Evolutionary conservation across 2,888 invertebrate species (phyloP), one percentile per base, ranked within the genome.

Genomic region (Drosophila setosimentum): DNA sequence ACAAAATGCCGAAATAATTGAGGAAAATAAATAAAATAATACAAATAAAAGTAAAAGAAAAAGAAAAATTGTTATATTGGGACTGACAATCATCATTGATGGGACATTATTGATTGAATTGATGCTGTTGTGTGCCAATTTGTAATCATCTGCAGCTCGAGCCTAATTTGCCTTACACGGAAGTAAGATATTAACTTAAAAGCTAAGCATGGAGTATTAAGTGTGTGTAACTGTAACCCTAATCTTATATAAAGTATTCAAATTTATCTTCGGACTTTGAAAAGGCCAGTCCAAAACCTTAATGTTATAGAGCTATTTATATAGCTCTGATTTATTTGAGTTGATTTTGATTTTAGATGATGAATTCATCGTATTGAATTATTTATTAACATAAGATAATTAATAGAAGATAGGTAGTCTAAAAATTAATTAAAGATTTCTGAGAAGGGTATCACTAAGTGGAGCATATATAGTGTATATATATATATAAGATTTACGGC

Each of bases 1-100:
- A 55, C 59, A 66, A 57, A 80, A 76, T 80, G 72, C 58, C 62
- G 32, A 76, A 63, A 63, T 80, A 77, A 77, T 77, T 45, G 32
- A 37, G 5, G 7, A 27, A 18, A 29, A 40, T 40, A 5, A 16
- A 40, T 18, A 21, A 45, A 53, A 42, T 5, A 21, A n/a, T n/a
- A n/a, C n/a, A 21, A 13, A 42, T 24, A 50, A 2, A 50, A 29
- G 37, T 50, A 32, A 49, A 30, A 42, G 18, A 29, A 30, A 18
- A 30, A 30, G 10, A 49, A 27, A n/a, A 54, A 13, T 18, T 45
- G 30, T 24, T 10, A 55, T n/a, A 57, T 16, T 57, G 27, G 37
- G 10, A 10, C 40, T 24, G 21, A 29, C 13, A 55, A 55, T 40
- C 37, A 37, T 27, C 45, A 8, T 37, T 29, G 55, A 55, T 29